Conservation (phyloP, 2,797 vertebrate species). For the Heliangelus exortis region DNA sequence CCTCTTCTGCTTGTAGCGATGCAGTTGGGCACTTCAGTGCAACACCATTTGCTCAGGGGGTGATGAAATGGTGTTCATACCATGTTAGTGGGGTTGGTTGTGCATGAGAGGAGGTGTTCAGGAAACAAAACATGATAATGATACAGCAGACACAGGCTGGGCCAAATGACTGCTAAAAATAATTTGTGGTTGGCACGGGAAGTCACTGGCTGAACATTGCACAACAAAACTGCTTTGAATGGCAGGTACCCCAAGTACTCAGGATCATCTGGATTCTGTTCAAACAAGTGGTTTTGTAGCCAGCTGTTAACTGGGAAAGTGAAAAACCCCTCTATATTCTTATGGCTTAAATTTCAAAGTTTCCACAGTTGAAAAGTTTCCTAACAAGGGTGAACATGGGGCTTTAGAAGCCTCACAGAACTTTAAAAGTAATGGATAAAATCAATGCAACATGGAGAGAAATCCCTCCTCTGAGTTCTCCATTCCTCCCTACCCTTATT, state of each 20-base stretch:
- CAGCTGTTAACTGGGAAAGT: background rate
- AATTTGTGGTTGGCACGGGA: background rate
- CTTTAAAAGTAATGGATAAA: background rate
- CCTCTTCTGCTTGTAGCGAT: background rate
- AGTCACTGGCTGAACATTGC: background rate
- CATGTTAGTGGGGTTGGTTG: background rate
- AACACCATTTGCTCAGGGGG: background rate
- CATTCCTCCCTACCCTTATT: background rate
- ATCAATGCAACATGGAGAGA: background rate
- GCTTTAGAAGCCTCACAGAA: background rate
- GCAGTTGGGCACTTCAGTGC: background rate
- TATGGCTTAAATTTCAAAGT: background rate
- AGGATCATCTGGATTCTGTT: background rate
- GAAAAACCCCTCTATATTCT: background rate
- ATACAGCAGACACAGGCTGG: background rate
- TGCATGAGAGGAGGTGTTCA: slow-evolving; percentile 10
- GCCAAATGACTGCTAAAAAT: slow-evolving; percentile 6
- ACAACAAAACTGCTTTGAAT: background rate
- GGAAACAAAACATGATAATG: slow-evolving; percentile 4
- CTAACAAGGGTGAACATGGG: background rate
- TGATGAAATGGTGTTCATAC: too few relatives aligned
- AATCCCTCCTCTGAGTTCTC: background rate
- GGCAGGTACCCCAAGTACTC: background rate
- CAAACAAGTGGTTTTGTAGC: background rate
- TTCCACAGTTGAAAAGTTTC: background rate